phyloP scores from a whole-genome alignment of 2,888 invertebrate species.

The Agapostemon virescens region DNA sequence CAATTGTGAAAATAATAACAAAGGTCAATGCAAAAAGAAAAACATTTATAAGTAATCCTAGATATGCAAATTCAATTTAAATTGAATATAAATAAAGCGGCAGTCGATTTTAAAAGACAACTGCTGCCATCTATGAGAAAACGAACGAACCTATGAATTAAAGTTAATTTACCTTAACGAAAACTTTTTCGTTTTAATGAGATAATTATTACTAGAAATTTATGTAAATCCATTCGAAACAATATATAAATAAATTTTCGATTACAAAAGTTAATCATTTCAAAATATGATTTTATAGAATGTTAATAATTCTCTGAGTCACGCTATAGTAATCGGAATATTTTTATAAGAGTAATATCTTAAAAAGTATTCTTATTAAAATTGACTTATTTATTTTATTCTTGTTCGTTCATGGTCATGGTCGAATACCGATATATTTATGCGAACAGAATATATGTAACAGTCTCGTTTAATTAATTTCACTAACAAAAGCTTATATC shows the following conservation, averaged over 20 bases:
- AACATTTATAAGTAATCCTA: not conserved
- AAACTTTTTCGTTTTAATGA: not conserved
- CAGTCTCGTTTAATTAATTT: conserved; percentile 24
- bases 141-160: not conserved
- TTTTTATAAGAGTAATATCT: not conserved
- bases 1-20: conserved; percentile 21
- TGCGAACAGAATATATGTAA: conserved; percentile 9
- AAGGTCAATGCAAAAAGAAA: not conserved
- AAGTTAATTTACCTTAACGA: conserved; percentile 10
- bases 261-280: not conserved
- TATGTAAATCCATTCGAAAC: not conserved
- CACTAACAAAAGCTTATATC: not conserved
- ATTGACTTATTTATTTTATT: not conserved
- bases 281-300: not conserved
- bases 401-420: not conserved
- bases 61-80: not conserved
- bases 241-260: not conserved
- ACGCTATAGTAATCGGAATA: not conserved
- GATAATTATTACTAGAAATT: not conserved
- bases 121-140: conserved; percentile 15
- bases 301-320: not conserved
- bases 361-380: not conserved
- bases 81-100: not conserved
- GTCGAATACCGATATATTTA: not conserved
- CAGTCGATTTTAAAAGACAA: not conserved